These are phyloP conservation scores for Ganaspis brasiliensis DNA, from an alignment of 2,888 invertebrate species.

Conservation along the genomic window DNA sequence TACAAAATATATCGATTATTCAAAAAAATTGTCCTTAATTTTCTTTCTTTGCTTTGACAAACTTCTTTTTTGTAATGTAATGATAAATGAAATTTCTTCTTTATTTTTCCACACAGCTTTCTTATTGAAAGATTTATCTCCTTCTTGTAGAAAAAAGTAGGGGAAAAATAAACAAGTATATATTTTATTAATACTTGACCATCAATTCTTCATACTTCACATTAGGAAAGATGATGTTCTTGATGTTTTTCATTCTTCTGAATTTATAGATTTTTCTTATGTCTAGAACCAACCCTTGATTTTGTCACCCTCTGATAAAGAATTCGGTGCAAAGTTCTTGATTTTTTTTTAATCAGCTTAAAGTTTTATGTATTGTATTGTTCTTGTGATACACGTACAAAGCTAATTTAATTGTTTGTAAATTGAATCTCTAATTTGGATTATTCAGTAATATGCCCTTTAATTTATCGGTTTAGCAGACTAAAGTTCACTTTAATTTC, in stretches of 20 bases:
- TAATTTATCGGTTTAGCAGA: not conserved
- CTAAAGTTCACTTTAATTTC: conserved; percentile 1
- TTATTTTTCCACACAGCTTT: not conserved
- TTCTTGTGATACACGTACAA: too few species aligned
- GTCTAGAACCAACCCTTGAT: not conserved
- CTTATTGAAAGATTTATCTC: not conserved
- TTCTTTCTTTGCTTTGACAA: not conserved
- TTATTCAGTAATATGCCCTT: not conserved
- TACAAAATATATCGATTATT: too few species aligned
- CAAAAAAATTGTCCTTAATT: not conserved
- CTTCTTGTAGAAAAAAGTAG: not conserved
- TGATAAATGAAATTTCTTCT: not conserved
- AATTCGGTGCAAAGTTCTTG: too few species aligned
- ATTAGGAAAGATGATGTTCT: not conserved
- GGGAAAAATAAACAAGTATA: not conserved
- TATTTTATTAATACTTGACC: not conserved
- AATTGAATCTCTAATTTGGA: too few species aligned
- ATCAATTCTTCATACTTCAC: not conserved
- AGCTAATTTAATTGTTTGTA: too few species aligned
- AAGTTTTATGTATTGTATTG: too few species aligned
- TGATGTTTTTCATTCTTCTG: not conserved
- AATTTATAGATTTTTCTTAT: not conserved
- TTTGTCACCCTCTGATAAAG: too few species aligned
- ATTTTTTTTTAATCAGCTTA: too few species aligned
- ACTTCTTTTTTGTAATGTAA: not conserved